A percentile compares a stretch with the other conserved stretches of the same genome.
phyloP scores from a whole-genome alignment of 2,888 invertebrate genomes.

The Cabera pusaria region DNA sequence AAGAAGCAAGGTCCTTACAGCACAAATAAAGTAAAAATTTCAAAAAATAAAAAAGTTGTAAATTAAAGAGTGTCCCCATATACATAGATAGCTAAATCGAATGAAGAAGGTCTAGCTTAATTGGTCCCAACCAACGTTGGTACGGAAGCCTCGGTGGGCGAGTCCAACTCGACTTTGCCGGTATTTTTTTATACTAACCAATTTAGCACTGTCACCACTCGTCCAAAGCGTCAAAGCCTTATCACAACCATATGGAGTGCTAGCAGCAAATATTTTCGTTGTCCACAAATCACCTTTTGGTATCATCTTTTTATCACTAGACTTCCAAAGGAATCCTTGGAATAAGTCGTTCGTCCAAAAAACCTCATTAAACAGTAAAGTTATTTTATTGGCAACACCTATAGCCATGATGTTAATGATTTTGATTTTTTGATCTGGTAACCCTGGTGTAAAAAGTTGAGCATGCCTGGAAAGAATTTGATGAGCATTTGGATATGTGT shows the following conservation, averaged over 20 bases:
- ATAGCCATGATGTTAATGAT: slow-evolving; percentile 83
- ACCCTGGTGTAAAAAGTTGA: slow-evolving; percentile 78
- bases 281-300: slow-evolving; percentile 37
- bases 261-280: slow-evolving; percentile 39
- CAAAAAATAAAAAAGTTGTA: too few relatives aligned
- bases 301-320: slow-evolving; percentile 29
- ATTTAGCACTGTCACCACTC: slow-evolving; percentile 39
- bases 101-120: too few relatives aligned
- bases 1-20: too few relatives aligned
- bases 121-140: too few relatives aligned
- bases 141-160: too few relatives aligned
- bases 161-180: too few relatives aligned
- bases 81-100: too few relatives aligned
- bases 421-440: slow-evolving; percentile 77
- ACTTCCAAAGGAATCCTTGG: slow-evolving; percentile 66
- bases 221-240: slow-evolving; percentile 48
- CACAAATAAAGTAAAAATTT: too few relatives aligned
- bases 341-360: slow-evolving; percentile 83
- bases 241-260: slow-evolving; percentile 33
- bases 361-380: slow-evolving; percentile 82
- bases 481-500: too few relatives aligned
- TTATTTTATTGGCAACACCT: slow-evolving; percentile 87
- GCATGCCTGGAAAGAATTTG: slow-evolving; percentile 69
- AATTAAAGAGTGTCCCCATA: too few relatives aligned
- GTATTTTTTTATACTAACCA: slow-evolving; percentile 37